Percentiles rank a stretch among this genome's conserved stretches.
Conservation (phyloP, 2,888 invertebrate genomes). For the Diogma glabrata region DNA sequence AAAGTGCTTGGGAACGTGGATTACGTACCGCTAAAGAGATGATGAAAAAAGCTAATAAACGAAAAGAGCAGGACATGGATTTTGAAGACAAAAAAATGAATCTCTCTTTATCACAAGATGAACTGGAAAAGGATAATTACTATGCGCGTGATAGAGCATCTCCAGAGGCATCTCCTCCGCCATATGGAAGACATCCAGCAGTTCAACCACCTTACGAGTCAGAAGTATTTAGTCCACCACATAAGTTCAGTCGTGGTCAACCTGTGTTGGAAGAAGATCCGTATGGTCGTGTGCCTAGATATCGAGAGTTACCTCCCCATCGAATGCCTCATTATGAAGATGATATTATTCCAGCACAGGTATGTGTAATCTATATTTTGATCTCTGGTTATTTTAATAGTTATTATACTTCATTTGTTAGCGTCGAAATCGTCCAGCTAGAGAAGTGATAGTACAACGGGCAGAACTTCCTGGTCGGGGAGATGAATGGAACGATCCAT, state of each 20-base stretch:
- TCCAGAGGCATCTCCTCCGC: conserved; percentile 23
- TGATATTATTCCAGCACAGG: conserved; percentile 21
- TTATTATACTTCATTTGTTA: too few relatives aligned
- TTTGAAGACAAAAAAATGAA: conserved; percentile 94
- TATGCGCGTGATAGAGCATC: conserved; percentile 60
- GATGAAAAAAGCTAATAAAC: conserved; percentile 80
- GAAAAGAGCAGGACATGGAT: conserved; percentile 90
- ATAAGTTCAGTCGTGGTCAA: conserved; percentile 27
- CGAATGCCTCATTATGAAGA: conserved; percentile 46
- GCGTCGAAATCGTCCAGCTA: conserved; percentile 49
- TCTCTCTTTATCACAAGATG: conserved; percentile 59
- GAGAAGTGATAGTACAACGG: conserved; percentile 68
- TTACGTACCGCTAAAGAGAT: conserved; percentile 91
- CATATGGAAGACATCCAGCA: conserved; percentile 15
- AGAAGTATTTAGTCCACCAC: conserved; percentile 22
- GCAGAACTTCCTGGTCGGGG: conserved; percentile 45
- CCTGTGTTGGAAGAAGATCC: conserved; percentile 35
- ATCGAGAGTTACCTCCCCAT: conserved; percentile 42
- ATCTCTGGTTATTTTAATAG: conserved; percentile 3
- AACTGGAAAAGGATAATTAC: conserved; percentile 60
- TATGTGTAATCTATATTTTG: not conserved
- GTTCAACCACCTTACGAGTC: conserved; percentile 18
- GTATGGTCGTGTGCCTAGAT: conserved; percentile 37
- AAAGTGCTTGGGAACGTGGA: conserved; percentile 95
- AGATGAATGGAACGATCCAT: conserved; percentile 93